phyloP scores from a whole-genome alignment of 2,888 invertebrate species.

The Nineta flava region DNA sequence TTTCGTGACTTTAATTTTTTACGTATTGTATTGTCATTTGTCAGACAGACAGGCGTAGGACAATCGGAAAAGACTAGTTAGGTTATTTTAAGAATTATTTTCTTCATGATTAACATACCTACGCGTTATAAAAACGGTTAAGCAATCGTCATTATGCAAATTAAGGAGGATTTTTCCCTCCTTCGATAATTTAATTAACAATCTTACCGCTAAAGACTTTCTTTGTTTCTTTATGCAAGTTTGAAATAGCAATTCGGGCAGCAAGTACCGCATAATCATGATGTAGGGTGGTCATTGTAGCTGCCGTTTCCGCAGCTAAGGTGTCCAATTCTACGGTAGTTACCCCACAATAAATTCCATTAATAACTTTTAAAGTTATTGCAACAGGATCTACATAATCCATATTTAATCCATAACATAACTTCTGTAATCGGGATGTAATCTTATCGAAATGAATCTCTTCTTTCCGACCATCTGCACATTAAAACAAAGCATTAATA shows the following conservation, averaged over 20 bases:
- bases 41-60: too few relatives aligned
- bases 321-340: slow-evolving; percentile 95
- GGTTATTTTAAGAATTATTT: too few relatives aligned
- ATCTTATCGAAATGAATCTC: slow-evolving; percentile 96
- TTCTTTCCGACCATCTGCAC: slow-evolving; percentile 73
- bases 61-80: too few relatives aligned
- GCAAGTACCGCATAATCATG: slow-evolving; percentile 89
- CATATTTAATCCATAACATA: slow-evolving; percentile 90
- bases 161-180: too few relatives aligned
- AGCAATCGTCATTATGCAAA: too few relatives aligned
- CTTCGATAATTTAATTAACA: neutral
- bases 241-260: slow-evolving; percentile 87
- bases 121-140: too few relatives aligned
- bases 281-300: slow-evolving; percentile 92
- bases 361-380: slow-evolving; percentile 84
- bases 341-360: slow-evolving; percentile 89
- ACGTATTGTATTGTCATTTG: too few relatives aligned
- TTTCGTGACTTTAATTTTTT: too few relatives aligned
- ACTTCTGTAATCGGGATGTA: slow-evolving; percentile 84
- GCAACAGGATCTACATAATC: slow-evolving; percentile 90
- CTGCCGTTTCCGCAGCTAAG: slow-evolving; percentile 96
- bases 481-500: neutral
- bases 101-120: too few relatives aligned
- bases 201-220: slow-evolving; percentile 72
- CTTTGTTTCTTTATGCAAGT: slow-evolving; percentile 95